A percentile compares a stretch with the other conserved stretches of the same genome.
phyloP scores from a whole-genome alignment of 2,797 vertebrate species.

The Poecilia gillii region DNA sequence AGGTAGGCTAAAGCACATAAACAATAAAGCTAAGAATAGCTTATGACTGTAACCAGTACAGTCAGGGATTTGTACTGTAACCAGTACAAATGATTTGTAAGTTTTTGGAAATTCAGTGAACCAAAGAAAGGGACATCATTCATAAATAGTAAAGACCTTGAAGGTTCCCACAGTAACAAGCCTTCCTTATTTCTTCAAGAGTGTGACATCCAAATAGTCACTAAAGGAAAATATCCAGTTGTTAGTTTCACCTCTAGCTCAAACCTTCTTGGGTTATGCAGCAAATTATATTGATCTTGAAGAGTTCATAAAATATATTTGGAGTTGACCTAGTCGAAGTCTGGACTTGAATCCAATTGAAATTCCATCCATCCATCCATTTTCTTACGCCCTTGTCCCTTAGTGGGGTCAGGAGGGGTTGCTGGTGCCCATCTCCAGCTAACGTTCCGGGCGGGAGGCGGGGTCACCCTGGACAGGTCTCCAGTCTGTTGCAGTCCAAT shows the following conservation, averaged over 20 bases:
- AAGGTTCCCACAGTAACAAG: neutral
- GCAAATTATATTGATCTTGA: neutral
- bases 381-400: too few species aligned
- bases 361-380: neutral
- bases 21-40: neutral
- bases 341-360: neutral
- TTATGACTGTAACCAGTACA: too few species aligned
- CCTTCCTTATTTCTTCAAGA: neutral
- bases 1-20: neutral
- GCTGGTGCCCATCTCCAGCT: too few species aligned
- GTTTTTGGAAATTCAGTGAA: too few species aligned
- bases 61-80: too few species aligned
- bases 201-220: neutral
- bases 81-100: neutral
- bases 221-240: neutral
- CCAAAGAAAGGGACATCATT: neutral
- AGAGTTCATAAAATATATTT: neutral
- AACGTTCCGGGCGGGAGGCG: too few species aligned
- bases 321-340: neutral
- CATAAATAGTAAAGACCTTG: neutral
- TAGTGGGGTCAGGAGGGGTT: too few species aligned
- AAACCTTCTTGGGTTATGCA: neutral
- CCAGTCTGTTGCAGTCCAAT: neutral
- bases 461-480: too few species aligned
- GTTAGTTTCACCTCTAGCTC: neutral